Conservation (phyloP, 2,113 vertebrate species). For the Tamias sibiricus region DNA sequence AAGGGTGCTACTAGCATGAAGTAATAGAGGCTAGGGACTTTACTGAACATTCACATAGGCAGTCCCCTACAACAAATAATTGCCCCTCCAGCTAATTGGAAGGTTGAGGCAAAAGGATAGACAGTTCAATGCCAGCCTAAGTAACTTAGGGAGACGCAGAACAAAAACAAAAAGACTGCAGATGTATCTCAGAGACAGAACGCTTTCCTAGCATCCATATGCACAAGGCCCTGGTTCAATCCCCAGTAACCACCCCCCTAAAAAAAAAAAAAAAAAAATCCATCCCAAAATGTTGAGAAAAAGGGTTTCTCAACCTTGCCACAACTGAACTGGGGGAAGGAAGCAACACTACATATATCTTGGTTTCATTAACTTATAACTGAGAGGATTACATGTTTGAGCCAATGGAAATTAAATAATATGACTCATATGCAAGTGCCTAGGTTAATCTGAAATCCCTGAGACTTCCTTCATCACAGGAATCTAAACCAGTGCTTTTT, state of each 20-base stretch:
- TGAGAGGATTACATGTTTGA: neutral
- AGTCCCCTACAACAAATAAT: neutral
- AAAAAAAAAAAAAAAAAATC: neutral
- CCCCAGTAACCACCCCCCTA: neutral
- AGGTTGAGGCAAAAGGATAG: too few species aligned
- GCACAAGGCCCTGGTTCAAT: too few species aligned
- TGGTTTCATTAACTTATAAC: neutral
- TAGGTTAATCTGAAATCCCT: neutral
- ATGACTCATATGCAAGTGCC: neutral
- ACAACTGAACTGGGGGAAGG: neutral
- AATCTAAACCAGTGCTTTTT: constrained; percentile 19
- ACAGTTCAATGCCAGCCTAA: too few species aligned
- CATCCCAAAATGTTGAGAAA: neutral
- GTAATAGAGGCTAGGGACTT: neutral
- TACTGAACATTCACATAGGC: neutral
- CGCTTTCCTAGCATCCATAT: neutral
- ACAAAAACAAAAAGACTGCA: too few species aligned
- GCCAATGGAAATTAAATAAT: neutral
- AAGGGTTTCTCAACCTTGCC: too few species aligned
- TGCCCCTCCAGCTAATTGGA: neutral
- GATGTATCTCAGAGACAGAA: too few species aligned
- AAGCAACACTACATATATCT: neutral
- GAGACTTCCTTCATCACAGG: neutral
- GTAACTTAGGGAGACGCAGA: too few species aligned
- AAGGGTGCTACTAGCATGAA: neutral